A percentile compares a stretch with the other conserved stretches of the same genome.
Evolutionary conservation across 2,797 vertebrate genomes (phyloP).

Genomic region (Sebastes minor): DNA sequence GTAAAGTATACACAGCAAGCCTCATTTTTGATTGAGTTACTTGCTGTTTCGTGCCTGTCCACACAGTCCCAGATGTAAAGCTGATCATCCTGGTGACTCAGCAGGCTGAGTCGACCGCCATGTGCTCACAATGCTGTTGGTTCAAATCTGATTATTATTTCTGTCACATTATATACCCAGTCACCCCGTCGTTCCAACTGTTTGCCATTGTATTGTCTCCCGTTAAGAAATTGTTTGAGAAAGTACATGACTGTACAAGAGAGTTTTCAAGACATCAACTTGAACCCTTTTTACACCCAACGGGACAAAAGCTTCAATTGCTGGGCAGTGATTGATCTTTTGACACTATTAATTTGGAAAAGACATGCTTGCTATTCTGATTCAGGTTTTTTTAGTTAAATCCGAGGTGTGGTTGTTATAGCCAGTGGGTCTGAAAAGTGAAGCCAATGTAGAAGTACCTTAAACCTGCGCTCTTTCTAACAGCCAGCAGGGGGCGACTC

Average conservation of each 20-base stretch:
- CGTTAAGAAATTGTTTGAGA: background rate
- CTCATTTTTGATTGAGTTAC: background rate
- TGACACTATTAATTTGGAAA: background rate
- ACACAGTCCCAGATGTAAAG: background rate
- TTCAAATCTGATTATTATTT: background rate
- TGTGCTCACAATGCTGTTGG: background rate
- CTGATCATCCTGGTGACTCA: background rate
- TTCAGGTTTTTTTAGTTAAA: background rate
- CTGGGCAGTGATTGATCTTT: background rate
- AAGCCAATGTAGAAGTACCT: no score
- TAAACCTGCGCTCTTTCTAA: no score
- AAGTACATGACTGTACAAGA: background rate
- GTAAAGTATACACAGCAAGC: background rate
- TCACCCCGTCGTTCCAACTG: background rate
- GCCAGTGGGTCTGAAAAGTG: no score
- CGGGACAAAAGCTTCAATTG: background rate
- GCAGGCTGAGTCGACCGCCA: background rate
- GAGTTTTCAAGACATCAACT: background rate
- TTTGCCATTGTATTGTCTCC: background rate
- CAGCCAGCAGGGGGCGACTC: no score
- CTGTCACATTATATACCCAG: background rate
- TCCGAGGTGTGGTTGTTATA: background rate
- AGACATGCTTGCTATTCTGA: no score
- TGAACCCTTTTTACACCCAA: background rate
- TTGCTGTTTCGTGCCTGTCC: background rate